Evolutionary conservation across 2,113 vertebrate species (phyloP).

Genomic region (Brachypteracias leptosomus): DNA sequence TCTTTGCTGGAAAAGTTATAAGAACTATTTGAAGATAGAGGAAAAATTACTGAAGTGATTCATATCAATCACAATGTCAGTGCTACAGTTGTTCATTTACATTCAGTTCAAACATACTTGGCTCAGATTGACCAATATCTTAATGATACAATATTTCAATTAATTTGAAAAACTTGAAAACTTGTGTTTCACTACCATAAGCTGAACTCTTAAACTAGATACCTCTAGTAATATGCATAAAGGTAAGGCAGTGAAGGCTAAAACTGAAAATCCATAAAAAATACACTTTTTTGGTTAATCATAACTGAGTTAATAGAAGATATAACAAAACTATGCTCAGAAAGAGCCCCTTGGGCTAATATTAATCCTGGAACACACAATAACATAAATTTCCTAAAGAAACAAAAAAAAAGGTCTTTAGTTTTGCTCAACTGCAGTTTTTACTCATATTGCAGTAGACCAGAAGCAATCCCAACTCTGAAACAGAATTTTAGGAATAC

Average conservation of each 20-base stretch:
- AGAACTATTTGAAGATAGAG: not conserved
- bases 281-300: not conserved
- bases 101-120: not conserved
- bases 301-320: not conserved
- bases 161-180: not conserved
- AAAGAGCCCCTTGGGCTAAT: not conserved
- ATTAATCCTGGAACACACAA: not conserved
- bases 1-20: not conserved
- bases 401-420: not conserved
- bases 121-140: not conserved
- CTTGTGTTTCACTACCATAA: not conserved
- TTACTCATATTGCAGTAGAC: not conserved
- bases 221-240: not conserved
- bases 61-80: not conserved
- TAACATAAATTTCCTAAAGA: not conserved
- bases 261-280: not conserved
- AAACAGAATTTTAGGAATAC: not conserved
- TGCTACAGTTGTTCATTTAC: not conserved
- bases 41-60: not conserved
- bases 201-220: not conserved
- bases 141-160: not conserved
- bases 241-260: not conserved
- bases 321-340: not conserved
- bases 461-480: not conserved
- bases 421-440: not conserved